Evolutionary conservation across 2,888 invertebrate species (phyloP).

Genomic region (Cephalotes varians): DNA sequence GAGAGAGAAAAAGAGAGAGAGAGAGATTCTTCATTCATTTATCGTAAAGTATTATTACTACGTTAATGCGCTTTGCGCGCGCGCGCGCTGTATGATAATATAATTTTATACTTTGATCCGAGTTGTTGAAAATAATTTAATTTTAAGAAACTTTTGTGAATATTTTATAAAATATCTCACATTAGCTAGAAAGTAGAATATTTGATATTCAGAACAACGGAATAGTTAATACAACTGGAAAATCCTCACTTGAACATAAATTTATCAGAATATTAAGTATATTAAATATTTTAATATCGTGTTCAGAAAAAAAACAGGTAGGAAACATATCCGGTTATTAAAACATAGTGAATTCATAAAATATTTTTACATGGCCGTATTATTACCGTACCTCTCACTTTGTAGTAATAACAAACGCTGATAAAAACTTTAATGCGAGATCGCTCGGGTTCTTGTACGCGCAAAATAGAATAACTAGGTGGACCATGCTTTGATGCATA

Average conservation of each 20-base stretch:
- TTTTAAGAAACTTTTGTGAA: not conserved
- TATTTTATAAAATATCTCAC: conserved; percentile 1
- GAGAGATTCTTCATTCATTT: conserved; percentile 3
- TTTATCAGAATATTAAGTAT: not conserved
- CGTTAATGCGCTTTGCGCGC: not conserved
- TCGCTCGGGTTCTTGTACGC: not conserved
- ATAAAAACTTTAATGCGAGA: conserved; percentile 18
- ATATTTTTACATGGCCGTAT: not conserved
- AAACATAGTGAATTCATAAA: not conserved
- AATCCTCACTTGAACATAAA: not conserved
- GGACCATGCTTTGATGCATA: conserved; percentile 7
- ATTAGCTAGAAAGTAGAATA: not conserved
- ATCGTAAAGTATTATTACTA: not conserved
- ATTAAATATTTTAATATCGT: conserved; percentile 18
- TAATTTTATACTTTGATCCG: not conserved
- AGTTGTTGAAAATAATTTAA: conserved; percentile 18
- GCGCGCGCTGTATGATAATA: not conserved
- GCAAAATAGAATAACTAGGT: conserved; percentile 21
- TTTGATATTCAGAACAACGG: not conserved
- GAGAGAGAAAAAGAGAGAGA: not conserved
- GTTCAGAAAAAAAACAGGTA: not conserved
- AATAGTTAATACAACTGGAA: not conserved
- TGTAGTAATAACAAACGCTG: not conserved
- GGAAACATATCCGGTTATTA: not conserved
- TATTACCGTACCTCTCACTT: conserved; percentile 11